phyloP scores from a whole-genome alignment of 2,113 vertebrate genomes.

The Rhea pennata region DNA sequence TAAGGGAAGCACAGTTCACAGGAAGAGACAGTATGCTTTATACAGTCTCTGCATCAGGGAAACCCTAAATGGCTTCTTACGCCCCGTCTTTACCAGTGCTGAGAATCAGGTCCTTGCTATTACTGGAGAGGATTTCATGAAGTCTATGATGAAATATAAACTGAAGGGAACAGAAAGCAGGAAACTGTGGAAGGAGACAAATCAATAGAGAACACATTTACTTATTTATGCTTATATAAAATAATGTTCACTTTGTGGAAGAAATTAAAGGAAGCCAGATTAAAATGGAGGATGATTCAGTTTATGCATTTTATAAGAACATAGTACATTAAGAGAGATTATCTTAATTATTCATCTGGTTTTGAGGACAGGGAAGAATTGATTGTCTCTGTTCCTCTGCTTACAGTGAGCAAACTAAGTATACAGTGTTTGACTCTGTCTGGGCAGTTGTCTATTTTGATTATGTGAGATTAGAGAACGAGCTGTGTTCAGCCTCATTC shows the following conservation, averaged over 20 bases:
- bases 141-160: not conserved
- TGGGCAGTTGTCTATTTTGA: not conserved
- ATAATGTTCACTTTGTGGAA: not conserved
- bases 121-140: not conserved
- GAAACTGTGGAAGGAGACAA: not conserved
- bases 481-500: not conserved
- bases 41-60: not conserved
- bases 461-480: not conserved
- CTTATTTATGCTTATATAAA: not conserved
- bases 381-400: not conserved
- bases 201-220: not conserved
- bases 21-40: not conserved
- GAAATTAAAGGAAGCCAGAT: not conserved
- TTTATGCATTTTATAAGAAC: not conserved
- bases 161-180: not conserved
- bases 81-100: not conserved
- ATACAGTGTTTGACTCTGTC: not conserved
- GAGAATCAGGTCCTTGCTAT: not conserved
- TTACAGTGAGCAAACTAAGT: not conserved
- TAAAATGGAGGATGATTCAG: not conserved
- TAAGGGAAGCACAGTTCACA: not conserved
- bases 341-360: constrained; percentile 6
- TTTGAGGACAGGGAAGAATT: not conserved
- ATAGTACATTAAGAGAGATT: not conserved
- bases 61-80: not conserved